Evolutionary conservation across 2,888 invertebrate species (phyloP).

Genomic region (Ceramica pisi): DNA sequence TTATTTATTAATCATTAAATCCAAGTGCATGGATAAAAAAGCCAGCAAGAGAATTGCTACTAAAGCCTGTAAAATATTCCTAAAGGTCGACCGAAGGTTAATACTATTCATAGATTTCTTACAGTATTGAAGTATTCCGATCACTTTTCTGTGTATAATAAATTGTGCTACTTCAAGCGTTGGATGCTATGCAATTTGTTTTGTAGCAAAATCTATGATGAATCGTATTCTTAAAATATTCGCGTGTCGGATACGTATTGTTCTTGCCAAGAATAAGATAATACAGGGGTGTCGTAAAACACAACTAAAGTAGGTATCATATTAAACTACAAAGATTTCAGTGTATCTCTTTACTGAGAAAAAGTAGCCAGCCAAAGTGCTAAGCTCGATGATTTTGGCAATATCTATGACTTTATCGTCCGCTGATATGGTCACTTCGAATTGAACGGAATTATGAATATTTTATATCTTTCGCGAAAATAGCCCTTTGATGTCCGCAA

Average conservation of each 20-base stretch:
- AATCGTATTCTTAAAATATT: conserved; percentile 4
- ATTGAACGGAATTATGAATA: background rate
- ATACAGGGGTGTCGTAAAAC: background rate
- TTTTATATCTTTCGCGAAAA: background rate
- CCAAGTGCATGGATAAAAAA: conserved; percentile 53
- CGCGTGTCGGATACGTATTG: background rate
- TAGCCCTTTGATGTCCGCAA: background rate
- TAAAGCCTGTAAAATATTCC: conserved; percentile 37
- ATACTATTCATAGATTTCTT: conserved; percentile 60
- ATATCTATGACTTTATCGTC: background rate
- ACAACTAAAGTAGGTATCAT: background rate
- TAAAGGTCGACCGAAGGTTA: conserved; percentile 48
- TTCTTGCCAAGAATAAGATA: background rate
- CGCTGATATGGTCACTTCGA: background rate
- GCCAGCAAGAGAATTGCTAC: conserved; percentile 32
- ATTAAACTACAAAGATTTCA: background rate
- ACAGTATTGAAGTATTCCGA: conserved; percentile 37
- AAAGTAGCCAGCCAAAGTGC: background rate
- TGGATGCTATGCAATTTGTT: conserved; percentile 16
- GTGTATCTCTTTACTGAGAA: background rate
- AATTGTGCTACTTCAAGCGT: conserved; percentile 12
- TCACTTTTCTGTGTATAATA: conserved; percentile 21
- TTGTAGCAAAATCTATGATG: background rate
- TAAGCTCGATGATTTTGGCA: background rate
- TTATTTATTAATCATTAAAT: conserved; percentile 48